Conservation (phyloP, 2,797 vertebrate genomes). For the Eutrigla gurnardus region DNA sequence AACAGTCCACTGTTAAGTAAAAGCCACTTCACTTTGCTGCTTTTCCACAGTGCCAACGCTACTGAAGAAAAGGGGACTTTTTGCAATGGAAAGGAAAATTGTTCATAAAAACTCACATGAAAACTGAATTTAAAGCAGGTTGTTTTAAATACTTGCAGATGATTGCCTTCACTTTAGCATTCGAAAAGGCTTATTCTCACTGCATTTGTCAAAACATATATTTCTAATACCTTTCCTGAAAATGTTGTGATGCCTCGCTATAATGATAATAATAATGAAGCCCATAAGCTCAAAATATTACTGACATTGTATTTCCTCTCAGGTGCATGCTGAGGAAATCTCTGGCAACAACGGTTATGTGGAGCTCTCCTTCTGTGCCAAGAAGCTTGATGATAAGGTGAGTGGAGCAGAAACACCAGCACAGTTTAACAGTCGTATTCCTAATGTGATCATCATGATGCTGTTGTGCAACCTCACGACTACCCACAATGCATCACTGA, state of each 20-base stretch:
- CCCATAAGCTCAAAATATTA: constrained; percentile 18
- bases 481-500: constrained; percentile 21
- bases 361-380: constrained; percentile 92
- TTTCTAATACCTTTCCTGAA: neutral
- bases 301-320: constrained; percentile 39
- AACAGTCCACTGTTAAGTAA: constrained; percentile 20
- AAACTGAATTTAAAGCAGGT: neutral
- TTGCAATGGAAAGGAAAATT: neutral
- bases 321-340: constrained; percentile 96
- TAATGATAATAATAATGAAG: neutral
- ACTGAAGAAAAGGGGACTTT: neutral
- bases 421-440: neutral
- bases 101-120: neutral
- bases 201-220: neutral
- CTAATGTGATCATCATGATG: no score
- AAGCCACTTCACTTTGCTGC: constrained; percentile 27
- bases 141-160: constrained; percentile 15
- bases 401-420: constrained; percentile 40
- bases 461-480: no score
- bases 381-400: constrained; percentile 97
- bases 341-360: constrained; percentile 96
- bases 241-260: constrained; percentile 4
- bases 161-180: neutral
- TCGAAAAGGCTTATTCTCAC: neutral
- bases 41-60: neutral